Evolutionary conservation across 1,140 invertebrate genomes (phyloP).

Genomic region (Protaetia brevitarsis): DNA sequence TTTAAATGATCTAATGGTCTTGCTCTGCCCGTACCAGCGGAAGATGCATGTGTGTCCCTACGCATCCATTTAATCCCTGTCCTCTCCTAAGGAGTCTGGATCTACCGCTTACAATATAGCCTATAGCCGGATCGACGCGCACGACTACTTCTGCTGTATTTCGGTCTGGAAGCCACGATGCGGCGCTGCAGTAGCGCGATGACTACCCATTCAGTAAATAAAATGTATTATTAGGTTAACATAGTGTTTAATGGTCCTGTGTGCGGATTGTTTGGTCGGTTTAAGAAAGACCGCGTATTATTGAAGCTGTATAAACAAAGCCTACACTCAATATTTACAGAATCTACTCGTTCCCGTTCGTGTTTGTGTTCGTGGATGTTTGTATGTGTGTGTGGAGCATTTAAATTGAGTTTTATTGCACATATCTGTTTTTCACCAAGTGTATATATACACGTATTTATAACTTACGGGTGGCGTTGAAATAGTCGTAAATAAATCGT

Average conservation of each 20-base stretch:
- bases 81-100: background rate
- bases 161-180: background rate
- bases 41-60: background rate
- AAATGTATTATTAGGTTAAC: constrained; percentile 24
- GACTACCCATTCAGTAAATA: constrained; percentile 15
- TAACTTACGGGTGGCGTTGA: background rate
- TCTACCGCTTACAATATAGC: background rate
- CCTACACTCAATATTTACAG: constrained; percentile 23
- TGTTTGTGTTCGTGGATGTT: background rate
- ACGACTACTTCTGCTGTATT: background rate
- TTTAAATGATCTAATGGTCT: constrained; percentile 27
- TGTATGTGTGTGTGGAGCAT: constrained; percentile 7
- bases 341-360: constrained; percentile 4
- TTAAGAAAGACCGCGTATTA: constrained; percentile 23
- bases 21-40: constrained; percentile 13
- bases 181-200: constrained; percentile 8
- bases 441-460: constrained; percentile 2
- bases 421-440: constrained; percentile 16
- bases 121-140: background rate
- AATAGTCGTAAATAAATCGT: background rate
- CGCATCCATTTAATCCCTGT: background rate
- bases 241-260: constrained; percentile 20
- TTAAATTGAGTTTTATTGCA: constrained; percentile 18
- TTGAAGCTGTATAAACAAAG: constrained; percentile 23
- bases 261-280: constrained; percentile 19